Evolutionary conservation across 2,888 invertebrate genomes (phyloP).

Genomic region (Oscheius onirici): DNA sequence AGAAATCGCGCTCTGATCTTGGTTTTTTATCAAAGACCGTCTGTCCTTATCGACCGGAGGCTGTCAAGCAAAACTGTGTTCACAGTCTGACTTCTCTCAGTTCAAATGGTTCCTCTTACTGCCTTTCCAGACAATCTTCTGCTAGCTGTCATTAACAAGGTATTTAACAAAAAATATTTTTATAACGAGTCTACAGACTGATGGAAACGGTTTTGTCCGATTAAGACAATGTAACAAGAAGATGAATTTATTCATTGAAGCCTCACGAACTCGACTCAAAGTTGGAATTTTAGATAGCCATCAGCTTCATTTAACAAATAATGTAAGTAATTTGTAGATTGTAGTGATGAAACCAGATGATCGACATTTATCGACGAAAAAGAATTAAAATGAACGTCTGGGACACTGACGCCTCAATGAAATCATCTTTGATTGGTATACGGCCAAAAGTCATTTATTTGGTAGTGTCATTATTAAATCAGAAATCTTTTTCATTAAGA

Average conservation of each 20-base stretch:
- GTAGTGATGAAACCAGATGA: background rate
- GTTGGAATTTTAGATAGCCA: background rate
- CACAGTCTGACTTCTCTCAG: too few species aligned
- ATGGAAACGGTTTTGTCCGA: background rate
- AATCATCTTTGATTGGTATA: constrained; percentile 1
- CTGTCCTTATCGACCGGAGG: too few species aligned
- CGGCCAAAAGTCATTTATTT: background rate
- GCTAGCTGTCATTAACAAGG: constrained; percentile 1
- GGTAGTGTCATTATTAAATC: background rate
- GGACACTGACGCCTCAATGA: background rate
- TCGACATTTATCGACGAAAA: constrained; percentile 16
- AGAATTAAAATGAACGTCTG: background rate
- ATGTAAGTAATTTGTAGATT: background rate
- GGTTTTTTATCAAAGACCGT: too few species aligned
- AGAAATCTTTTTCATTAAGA: background rate
- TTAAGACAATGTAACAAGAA: background rate
- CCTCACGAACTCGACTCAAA: background rate
- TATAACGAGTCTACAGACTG: background rate
- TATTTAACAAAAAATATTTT: background rate
- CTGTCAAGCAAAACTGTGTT: too few species aligned
- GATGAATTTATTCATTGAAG: background rate
- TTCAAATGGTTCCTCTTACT: background rate
- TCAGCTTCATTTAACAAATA: constrained; percentile 4
- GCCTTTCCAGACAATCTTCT: background rate
- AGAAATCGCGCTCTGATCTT: too few species aligned